Percentiles rank a stretch among this genome's conserved stretches.
Evolutionary conservation across 2,888 invertebrate genomes (phyloP).

Genomic region (Chesias legatella): DNA sequence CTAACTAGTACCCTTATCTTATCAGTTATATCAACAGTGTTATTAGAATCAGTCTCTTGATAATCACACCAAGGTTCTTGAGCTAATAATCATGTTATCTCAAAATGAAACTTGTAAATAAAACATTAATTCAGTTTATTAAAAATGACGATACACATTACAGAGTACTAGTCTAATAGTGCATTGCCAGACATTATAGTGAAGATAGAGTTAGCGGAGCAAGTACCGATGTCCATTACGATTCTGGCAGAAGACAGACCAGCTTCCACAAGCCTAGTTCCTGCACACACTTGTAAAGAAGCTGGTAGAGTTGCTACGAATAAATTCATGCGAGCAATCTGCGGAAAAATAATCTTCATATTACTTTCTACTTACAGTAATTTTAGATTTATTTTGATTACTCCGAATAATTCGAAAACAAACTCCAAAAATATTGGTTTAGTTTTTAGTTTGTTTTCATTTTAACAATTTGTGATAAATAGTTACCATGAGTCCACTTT

Average conservation of each 20-base stretch:
- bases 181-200: constrained; percentile 36
- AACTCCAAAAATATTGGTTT: no score
- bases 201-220: constrained; percentile 51
- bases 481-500: constrained; percentile 53
- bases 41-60: no score
- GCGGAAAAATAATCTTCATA: constrained; percentile 20
- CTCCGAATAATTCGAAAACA: no score
- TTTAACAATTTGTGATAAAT: not conserved
- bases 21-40: no score
- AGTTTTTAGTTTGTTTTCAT: no score
- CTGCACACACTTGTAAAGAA: constrained; percentile 61
- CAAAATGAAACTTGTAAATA: no score
- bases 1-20: no score
- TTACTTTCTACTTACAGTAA: no score
- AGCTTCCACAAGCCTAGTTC: constrained; percentile 49
- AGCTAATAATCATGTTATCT: not conserved
- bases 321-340: constrained; percentile 61
- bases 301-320: constrained; percentile 55
- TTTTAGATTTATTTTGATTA: no score
- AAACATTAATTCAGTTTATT: not conserved
- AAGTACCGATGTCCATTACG: constrained; percentile 56
- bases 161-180: not conserved
- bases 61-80: not conserved
- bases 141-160: not conserved
- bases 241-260: constrained; percentile 54